Conservation (phyloP, 1,140 invertebrate genomes). For the Planococcus citri region DNA sequence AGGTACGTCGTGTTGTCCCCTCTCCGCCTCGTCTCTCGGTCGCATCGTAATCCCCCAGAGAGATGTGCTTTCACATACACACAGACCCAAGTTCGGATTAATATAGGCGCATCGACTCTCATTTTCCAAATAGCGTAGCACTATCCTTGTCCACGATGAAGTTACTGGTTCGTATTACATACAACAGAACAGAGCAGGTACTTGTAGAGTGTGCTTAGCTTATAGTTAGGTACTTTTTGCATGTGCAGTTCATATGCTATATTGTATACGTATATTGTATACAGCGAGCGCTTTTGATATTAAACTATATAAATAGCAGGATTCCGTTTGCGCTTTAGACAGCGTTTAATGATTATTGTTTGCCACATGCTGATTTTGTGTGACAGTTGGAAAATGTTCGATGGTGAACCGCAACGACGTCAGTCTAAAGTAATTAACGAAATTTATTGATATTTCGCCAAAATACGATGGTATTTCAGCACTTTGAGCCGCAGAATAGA, state of each 20-base stretch:
- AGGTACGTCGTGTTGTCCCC: too few species aligned
- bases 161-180: not conserved
- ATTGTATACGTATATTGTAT: too few species aligned
- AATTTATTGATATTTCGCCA: constrained; percentile 11
- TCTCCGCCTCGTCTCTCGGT: too few species aligned
- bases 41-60: not conserved
- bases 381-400: constrained; percentile 10
- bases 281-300: not conserved
- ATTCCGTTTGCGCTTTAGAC: not conserved
- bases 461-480: not conserved
- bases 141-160: too few species aligned
- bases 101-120: not conserved
- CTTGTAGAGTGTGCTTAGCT: too few species aligned
- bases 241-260: too few species aligned
- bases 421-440: constrained; percentile 14
- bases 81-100: not conserved
- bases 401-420: constrained; percentile 11
- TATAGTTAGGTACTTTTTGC: not conserved
- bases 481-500: not conserved
- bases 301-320: not conserved
- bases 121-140: not conserved
- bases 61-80: not conserved
- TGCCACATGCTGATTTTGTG: constrained; percentile 19
- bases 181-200: not conserved
- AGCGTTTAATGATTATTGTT: constrained; percentile 10